Conservation (phyloP, 1,140 invertebrate species). For the Platyura marginata region DNA sequence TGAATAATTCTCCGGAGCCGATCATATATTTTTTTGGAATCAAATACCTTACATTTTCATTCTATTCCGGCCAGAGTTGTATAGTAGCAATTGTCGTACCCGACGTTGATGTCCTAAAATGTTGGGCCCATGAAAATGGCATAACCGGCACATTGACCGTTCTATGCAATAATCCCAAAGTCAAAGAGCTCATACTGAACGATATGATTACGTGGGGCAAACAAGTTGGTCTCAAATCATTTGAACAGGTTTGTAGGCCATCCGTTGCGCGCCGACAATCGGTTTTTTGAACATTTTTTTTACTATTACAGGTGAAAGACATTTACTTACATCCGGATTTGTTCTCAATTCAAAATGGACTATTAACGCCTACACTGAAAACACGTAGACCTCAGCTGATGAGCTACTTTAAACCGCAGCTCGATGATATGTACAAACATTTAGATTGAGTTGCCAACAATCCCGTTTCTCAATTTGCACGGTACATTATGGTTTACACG, state of each 20-base stretch:
- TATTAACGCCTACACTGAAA: constrained; percentile 93
- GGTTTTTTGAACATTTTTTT: constrained; percentile 5
- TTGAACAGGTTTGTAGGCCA: constrained; percentile 79
- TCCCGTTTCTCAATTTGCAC: not conserved
- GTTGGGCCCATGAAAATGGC: constrained; percentile 70
- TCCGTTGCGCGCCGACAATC: too few relatives aligned
- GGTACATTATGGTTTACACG: too few relatives aligned
- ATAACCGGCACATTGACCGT: constrained; percentile 74
- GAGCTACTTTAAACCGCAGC: constrained; percentile 74
- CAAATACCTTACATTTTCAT: too few relatives aligned
- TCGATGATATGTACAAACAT: constrained; percentile 75
- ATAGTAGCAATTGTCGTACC: constrained; percentile 89
- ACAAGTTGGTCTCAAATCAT: constrained; percentile 79
- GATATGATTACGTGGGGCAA: constrained; percentile 79
- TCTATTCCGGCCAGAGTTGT: too few relatives aligned
- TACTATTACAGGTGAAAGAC: constrained; percentile 67
- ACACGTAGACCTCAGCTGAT: constrained; percentile 79
- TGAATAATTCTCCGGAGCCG: too few relatives aligned
- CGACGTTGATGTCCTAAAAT: constrained; percentile 80
- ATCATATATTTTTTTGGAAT: too few relatives aligned
- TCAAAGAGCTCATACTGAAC: constrained; percentile 78
- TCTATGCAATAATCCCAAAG: constrained; percentile 66
- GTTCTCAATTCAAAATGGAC: constrained; percentile 91
- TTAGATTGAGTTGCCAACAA: constrained; percentile 22
- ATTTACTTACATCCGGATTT: constrained; percentile 84